A percentile compares a stretch with the other conserved stretches of the same genome.
Conservation (phyloP, 2,888 invertebrate genomes). For the Lathronympha strigana region DNA sequence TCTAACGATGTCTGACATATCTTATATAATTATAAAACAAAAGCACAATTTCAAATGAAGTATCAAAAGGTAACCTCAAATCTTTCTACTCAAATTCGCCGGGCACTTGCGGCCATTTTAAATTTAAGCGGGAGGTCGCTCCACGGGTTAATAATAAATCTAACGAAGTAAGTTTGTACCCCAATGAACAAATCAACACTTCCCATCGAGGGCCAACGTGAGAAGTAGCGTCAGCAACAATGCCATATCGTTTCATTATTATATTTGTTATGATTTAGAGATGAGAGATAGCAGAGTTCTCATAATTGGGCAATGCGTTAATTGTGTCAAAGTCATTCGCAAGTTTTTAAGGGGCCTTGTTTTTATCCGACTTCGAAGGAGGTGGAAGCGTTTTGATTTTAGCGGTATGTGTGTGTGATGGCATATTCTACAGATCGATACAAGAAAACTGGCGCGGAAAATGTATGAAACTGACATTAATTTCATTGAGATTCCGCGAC, state of each 20-base stretch:
- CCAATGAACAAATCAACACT: not conserved
- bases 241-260: not conserved
- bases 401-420: no score
- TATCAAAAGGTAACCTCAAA: no score
- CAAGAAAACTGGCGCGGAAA: no score
- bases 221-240: not conserved
- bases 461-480: no score
- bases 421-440: no score
- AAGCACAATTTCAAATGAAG: no score
- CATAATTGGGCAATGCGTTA: conserved; percentile 1
- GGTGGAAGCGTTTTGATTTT: no score
- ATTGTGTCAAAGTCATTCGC: not conserved
- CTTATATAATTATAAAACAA: no score
- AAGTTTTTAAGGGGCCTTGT: not conserved
- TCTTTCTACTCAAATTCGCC: no score
- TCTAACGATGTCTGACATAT: no score
- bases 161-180: not conserved
- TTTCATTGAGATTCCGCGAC: no score
- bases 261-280: not conserved
- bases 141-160: not conserved
- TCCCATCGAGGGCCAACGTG: not conserved
- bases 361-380: not conserved
- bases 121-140: not conserved
- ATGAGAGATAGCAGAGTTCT: not conserved
- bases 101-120: no score